Conservation (phyloP, 1,140 invertebrate species). For the Fopius arisanus region DNA sequence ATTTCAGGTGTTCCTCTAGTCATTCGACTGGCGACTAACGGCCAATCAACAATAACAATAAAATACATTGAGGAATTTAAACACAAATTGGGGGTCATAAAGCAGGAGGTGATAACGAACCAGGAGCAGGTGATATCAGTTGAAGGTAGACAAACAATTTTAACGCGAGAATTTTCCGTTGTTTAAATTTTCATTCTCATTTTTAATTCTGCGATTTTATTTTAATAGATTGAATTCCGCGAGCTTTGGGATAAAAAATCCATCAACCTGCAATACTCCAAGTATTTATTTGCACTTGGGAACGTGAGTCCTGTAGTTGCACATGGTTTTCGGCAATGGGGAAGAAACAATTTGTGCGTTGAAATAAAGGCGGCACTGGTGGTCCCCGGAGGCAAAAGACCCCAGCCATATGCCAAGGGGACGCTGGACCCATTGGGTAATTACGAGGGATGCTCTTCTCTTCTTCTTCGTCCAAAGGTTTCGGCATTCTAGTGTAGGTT, state of each 20-base stretch:
- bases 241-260: too few species aligned
- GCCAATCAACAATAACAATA: neutral
- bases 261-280: too few species aligned
- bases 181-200: too few species aligned
- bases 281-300: neutral
- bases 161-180: too few species aligned
- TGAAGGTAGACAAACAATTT: too few species aligned
- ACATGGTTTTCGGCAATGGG: slow-evolving; percentile 26
- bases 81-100: neutral
- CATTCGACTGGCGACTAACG: neutral
- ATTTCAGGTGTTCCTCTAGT: too few species aligned
- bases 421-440: slow-evolving; percentile 42
- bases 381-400: slow-evolving; percentile 17
- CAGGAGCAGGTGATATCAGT: neutral
- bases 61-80: neutral
- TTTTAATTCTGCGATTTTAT: too few species aligned
- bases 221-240: too few species aligned
- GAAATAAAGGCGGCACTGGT: slow-evolving; percentile 42
- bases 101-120: neutral
- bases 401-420: slow-evolving; percentile 52
- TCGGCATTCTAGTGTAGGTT: neutral
- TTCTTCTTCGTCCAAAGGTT: neutral
- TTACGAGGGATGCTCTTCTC: slow-evolving; percentile 59
- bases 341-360: slow-evolving; percentile 48
- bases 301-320: slow-evolving; percentile 19